phyloP scores from a whole-genome alignment of 2,797 vertebrate genomes.

The Nasua narica region DNA sequence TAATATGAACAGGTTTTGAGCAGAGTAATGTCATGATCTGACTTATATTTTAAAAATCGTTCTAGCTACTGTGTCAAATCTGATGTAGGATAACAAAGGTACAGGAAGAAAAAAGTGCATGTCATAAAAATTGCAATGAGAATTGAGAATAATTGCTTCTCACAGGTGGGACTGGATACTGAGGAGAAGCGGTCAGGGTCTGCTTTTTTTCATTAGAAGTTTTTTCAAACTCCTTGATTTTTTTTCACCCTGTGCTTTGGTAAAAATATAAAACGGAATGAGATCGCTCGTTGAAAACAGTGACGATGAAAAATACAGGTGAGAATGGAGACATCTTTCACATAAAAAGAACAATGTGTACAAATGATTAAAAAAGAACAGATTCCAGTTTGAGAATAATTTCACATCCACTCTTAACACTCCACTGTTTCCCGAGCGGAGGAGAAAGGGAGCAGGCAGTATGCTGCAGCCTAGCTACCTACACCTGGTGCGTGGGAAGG shows the following conservation, averaged over 20 bases:
- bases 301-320: not conserved
- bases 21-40: not conserved
- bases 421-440: not conserved
- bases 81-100: not conserved
- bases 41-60: not conserved
- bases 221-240: not conserved
- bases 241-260: not conserved
- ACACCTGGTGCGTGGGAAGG: not conserved
- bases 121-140: not conserved
- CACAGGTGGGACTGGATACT: no score
- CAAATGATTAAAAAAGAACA: not conserved
- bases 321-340: not conserved
- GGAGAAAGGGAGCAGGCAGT: not conserved
- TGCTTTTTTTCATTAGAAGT: not conserved
- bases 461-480: rapidly evolving
- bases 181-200: not conserved
- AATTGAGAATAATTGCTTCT: not conserved
- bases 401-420: not conserved
- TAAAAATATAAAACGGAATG: not conserved
- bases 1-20: not conserved
- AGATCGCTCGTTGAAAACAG: not conserved
- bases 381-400: not conserved
- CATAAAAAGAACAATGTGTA: not conserved
- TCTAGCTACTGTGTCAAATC: not conserved
- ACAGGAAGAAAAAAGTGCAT: not conserved